A percentile compares a stretch with the other conserved stretches of the same genome.
phyloP scores from a whole-genome alignment of 2,113 vertebrate species.

The Takifugu flavidus region DNA sequence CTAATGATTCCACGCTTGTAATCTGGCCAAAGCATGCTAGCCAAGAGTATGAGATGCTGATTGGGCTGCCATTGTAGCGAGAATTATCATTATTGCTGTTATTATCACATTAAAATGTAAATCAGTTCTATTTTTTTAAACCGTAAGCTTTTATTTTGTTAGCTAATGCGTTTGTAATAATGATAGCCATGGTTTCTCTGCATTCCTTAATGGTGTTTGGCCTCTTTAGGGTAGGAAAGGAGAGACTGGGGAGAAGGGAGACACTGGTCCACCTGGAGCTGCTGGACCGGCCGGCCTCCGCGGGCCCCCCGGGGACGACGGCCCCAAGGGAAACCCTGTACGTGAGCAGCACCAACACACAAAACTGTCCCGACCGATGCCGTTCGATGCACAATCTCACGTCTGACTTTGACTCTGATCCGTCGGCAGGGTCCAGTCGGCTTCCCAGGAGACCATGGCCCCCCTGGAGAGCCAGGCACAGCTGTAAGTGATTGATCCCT shows the following conservation, averaged over 20 bases:
- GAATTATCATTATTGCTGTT: no score
- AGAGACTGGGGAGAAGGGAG: constrained; percentile 95
- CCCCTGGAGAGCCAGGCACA: constrained; percentile 90
- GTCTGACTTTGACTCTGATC: constrained; percentile 20
- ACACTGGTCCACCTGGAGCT: constrained; percentile 93
- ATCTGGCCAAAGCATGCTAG: constrained; percentile 22
- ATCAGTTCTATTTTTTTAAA: no score
- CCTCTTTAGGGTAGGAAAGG: constrained; percentile 85
- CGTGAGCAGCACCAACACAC: constrained; percentile 51
- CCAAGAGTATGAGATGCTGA: constrained; percentile 14
- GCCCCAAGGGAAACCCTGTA: constrained; percentile 96
- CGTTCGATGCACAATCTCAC: neutral
- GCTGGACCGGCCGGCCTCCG: constrained; percentile 90
- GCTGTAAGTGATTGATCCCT: constrained; percentile 79
- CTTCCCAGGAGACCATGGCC: constrained; percentile 96
- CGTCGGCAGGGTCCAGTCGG: constrained; percentile 88
- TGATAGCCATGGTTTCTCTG: neutral
- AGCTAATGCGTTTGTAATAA: neutral
- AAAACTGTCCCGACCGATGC: constrained; percentile 14
- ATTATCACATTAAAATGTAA: no score
- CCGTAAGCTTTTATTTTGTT: no score
- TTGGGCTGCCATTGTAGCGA: no score
- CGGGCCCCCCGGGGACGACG: constrained; percentile 92
- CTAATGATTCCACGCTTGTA: constrained; percentile 49
- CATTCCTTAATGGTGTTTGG: neutral